Base-by-base conservation (phyloP, 2,888 invertebrate species). In the Macrosiphum euphorbiae region DNA sequence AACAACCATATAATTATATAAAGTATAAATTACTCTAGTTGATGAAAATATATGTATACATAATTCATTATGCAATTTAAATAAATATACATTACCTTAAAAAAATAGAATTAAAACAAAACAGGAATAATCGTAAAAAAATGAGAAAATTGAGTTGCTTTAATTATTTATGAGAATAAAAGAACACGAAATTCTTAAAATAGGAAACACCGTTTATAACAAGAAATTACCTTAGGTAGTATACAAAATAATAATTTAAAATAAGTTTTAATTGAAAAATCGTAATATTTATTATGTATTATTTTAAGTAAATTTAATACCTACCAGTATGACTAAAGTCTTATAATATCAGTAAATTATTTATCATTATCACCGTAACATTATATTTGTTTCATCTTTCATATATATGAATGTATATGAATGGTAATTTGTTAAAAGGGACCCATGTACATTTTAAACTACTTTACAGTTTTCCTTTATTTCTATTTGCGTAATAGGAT, bases 1-100 rank as follows among this genome's bases (percentile, higher is more conserved):
- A 67, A 67, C 67, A 67, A 67, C 67, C 67, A 67, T 67, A 67
- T 67, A 67, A 67, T 67, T 67, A 67, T 67, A 67, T 67, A 35
- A 67, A 35, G 67, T 67, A 67, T 35, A 67, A 67, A 67, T 20
- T 67, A 67, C 35, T 67, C 67, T 67, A 67, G 35, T 35, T 67
- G n/a, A n/a, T 35, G n/a, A 7, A 67, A 1, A 67, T 67, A 16
- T 35, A 35, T 35, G n/a, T n/a, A 35, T 67, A 35, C 16, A 67
- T 67, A n/a, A n/a, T 67, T 67, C 35, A 67, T 67, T 67, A 67
- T 67, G 13, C 67, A 67, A 67, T 67, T 67, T 67, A 67, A 67
- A 67, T 67, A 67, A 67, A 67, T 67, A 35, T 67, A 67, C 16
- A 67, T 67, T 67, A 67, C 7, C 67, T 67, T 20, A 20, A 35